A percentile compares a stretch with the other conserved stretches of the same genome.
These are phyloP conservation scores for Eulemur rubriventer DNA, from an alignment of 2,797 vertebrate species.

Conservation along the genomic window DNA sequence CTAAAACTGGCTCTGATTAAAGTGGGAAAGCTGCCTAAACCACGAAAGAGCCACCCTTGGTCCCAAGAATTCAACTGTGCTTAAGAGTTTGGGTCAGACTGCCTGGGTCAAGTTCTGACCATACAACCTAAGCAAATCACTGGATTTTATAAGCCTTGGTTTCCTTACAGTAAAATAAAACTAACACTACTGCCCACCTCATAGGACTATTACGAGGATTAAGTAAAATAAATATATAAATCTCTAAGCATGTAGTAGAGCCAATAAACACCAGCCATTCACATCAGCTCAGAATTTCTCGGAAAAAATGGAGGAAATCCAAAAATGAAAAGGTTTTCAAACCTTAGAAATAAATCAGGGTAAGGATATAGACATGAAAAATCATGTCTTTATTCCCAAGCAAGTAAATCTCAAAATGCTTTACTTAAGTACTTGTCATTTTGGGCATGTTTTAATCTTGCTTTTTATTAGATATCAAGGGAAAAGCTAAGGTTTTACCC, in stretches of 20 bases:
- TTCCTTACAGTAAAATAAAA: neutral
- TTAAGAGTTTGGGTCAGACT: neutral
- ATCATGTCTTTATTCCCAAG: neutral
- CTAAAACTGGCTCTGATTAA: neutral
- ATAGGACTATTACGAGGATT: neutral
- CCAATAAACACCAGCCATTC: neutral
- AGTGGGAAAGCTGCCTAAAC: neutral
- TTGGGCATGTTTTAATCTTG: neutral
- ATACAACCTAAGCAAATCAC: no score
- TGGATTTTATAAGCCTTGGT: neutral
- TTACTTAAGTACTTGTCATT: neutral
- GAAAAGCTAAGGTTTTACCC: slow-evolving; percentile 6
- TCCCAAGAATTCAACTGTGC: neutral
- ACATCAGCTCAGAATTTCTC: neutral
- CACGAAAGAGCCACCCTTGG: neutral
- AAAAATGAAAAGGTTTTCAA: neutral
- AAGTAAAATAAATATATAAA: neutral
- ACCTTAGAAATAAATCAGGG: neutral
- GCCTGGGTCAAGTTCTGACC: neutral
- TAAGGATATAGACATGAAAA: neutral
- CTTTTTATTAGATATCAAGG: neutral
- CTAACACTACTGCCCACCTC: no score
- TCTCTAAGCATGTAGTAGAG: neutral
- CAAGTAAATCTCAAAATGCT: slow-evolving; percentile 24
- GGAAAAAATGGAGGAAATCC: neutral